These are phyloP conservation scores for Arenicola marina DNA, from an alignment of 2,888 invertebrate genomes.

Conservation along the genomic window DNA sequence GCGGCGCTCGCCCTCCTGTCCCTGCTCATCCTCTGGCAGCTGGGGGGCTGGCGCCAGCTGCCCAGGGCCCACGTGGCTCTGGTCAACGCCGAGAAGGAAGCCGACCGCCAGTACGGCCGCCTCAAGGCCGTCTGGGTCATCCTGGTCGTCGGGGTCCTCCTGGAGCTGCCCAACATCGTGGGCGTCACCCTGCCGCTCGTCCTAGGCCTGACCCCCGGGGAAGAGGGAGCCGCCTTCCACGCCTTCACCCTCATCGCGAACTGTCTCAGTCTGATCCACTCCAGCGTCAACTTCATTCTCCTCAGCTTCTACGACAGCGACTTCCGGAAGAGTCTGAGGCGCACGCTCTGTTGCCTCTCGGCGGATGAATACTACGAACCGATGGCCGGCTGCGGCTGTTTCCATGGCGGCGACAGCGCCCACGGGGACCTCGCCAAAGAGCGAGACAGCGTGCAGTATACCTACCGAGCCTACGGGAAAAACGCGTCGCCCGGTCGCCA, in stretches of 20 bases:
- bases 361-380: conserved; percentile 5
- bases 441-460: too few species aligned
- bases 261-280: conserved; percentile 16
- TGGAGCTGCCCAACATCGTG: conserved; percentile 14
- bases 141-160: conserved; percentile 4
- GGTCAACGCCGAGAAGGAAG: conserved; percentile 8
- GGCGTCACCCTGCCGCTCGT: not conserved
- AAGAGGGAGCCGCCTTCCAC: not conserved
- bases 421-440: too few species aligned
- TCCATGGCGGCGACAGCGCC: too few species aligned
- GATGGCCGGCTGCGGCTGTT: not conserved
- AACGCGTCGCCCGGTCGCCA: too few species aligned
- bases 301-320: conserved; percentile 13
- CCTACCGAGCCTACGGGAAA: too few species aligned
- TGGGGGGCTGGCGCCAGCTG: not conserved
- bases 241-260: conserved; percentile 12
- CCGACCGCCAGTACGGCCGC: conserved; percentile 8
- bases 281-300: conserved; percentile 12
- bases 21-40: conserved; percentile 4
- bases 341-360: conserved; percentile 23
- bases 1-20: conserved; percentile 11
- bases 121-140: conserved; percentile 10
- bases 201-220: not conserved
- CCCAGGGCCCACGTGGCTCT: not conserved
- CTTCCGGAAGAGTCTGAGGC: conserved; percentile 22